Base-by-base conservation (phyloP, 2,113 vertebrate species). In the Zapus hudsonius region DNA sequence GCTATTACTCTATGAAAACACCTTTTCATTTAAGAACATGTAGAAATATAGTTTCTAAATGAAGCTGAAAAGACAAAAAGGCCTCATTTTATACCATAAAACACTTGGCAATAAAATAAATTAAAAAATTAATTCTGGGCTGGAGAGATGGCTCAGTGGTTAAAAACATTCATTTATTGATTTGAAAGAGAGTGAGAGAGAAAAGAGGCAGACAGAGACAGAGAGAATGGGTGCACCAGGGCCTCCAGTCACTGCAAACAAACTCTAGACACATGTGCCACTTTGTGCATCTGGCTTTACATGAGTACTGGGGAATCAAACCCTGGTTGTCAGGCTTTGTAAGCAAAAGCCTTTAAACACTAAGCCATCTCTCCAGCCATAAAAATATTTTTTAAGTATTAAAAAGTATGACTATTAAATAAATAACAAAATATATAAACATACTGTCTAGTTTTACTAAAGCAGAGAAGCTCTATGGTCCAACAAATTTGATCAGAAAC, bases 11-110 rank as follows among this genome's bases (percentile, higher is more conserved):
- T 87, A 3, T 4, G 91, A 87, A 89, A 31, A 83, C 2, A 36
- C 78, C 8, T 70, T 86, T 89, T 70, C 52, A 74, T 72, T 88
- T 92, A 92, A 89, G 12, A 66, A 90, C 20, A 91, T 10, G 12
- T 84, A 20, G 57, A 95, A 93, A 89, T 78, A n/a, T 0, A 82
- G 11, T 76, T 84, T 92, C 52, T 69, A 90, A 5, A 42, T 44
- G 15, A 88, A 90, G 69, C 1, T 86, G 11, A 75, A 95, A 89
- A 92, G 25, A 75, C 25, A 94, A 0, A 20, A 85, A 78, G 15
- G 76, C 0, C 38, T 78, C 25, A 86, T 85, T 94, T 96, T 90
- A 76, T 90, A 79, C 17, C 47, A 90, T 59, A 42, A 92, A 82
- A 57, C 1, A 20, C 61, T 38, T 72, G 59, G 61, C 59, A 52